Evolutionary conservation across 2,113 vertebrate species (phyloP).

Genomic region (Oenanthe oenanthe): DNA sequence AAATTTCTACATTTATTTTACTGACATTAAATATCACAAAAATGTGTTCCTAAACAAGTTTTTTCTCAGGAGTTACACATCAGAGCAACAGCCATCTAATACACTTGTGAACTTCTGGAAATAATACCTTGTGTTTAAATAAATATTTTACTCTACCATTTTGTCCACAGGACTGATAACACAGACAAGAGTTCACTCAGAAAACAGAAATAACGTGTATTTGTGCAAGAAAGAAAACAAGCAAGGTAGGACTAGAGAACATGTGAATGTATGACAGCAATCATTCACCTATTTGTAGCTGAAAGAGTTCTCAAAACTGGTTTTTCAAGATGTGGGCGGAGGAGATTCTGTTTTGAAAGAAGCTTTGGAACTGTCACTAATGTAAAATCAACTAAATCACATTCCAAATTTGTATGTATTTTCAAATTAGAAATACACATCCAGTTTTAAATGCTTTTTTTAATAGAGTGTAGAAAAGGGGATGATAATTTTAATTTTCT

Average conservation of each 20-base stretch:
- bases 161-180: neutral
- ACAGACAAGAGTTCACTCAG: neutral
- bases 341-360: conserved; percentile 68
- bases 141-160: neutral
- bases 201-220: neutral
- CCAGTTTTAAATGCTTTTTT: neutral
- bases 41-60: neutral
- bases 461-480: accelerated
- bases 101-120: neutral
- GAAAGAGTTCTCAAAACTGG: conserved; percentile 71
- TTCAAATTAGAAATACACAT: neutral
- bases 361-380: conserved; percentile 34
- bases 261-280: neutral
- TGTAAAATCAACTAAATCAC: neutral
- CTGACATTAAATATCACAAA: neutral
- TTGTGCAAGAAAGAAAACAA: neutral
- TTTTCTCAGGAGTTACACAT: neutral
- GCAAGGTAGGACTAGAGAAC: neutral
- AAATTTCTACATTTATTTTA: neutral
- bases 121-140: neutral
- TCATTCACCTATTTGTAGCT: conserved; percentile 63
- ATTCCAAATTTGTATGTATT: neutral
- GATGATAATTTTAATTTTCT: neutral
- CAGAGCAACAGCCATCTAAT: neutral
- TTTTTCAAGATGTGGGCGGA: conserved; percentile 71